Evolutionary conservation across 2,113 vertebrate genomes (phyloP), one percentile per base, ranked within the genome.

Genomic region (Limnothrissa miodon): DNA sequence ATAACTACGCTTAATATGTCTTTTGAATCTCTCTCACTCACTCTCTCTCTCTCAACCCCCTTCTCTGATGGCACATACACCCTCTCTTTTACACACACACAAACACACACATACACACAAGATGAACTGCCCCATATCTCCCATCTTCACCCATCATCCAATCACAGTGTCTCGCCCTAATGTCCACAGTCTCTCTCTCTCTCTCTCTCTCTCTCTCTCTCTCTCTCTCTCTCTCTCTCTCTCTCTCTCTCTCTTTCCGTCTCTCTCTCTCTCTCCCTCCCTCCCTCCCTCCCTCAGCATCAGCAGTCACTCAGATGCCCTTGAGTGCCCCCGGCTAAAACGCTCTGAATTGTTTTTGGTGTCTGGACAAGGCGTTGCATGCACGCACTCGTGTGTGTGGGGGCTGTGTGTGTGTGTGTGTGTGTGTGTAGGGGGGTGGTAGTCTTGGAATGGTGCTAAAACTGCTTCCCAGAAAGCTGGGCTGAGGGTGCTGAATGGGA

Each of bases 361-460:
- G 10, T 74, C 1, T 74, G 15, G 66, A 74, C 13, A 29, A 17
- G 13, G 10, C 29, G 2, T 10, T 74, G 66, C 36, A 29, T 33
- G 10, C 15, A 29, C 36, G 66, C 33, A 8, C 1, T 4, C 17
- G 59, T 66, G 59, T 59, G 59, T 66, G 59, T 66, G 59, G n/a
- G n/a, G n/a, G 29, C 8, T 66, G 59, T 66, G 59, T 66, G 59
- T 66, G 59, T 59, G 56, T 59, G 56, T 59, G 56, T 59, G 56
- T 59, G 56, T 59, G 56, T 59, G 56, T 59, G 56, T 59, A n/a
- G n/a, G n/a, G n/a, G n/a, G n/a, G 56, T 59, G 59, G 29, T 66
- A 66, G 13, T 3, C 1, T 29, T 17, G 29, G 25, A 0, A 5
- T 29, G 33, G 13, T 74, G 66, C 29, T 74, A 13, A 36, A 36